Conservation (phyloP, 2,113 vertebrate species). For the Pitta sordida region DNA sequence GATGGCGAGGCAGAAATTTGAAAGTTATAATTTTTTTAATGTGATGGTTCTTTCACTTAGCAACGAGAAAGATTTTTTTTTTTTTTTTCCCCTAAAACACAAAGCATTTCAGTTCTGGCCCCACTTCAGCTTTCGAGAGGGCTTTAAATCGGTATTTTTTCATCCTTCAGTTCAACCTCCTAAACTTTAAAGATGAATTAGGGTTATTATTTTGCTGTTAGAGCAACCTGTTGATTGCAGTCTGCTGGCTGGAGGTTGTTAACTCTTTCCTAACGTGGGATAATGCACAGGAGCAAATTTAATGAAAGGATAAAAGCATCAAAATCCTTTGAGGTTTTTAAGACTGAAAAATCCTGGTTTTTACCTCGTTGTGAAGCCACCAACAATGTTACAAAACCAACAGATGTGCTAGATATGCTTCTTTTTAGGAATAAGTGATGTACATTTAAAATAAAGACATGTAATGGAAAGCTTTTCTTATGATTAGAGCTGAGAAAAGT, state of each 20-base stretch:
- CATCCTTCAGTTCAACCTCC: constrained; percentile 26
- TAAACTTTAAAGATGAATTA: constrained; percentile 36
- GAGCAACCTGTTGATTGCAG: constrained; percentile 67
- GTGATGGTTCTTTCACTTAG: constrained; percentile 41
- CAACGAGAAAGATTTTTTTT: constrained; percentile 36
- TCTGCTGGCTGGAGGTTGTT: constrained; percentile 39
- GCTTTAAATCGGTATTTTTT: neutral
- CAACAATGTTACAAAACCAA: constrained; percentile 28
- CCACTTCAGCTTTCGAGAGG: constrained; percentile 17
- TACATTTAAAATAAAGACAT: constrained; percentile 48
- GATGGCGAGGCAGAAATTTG: neutral
- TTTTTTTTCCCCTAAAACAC: constrained; percentile 51
- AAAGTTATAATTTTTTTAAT: neutral
- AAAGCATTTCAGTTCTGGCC: constrained; percentile 48
- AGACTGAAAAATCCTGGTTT: constrained; percentile 4
- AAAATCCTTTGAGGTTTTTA: neutral
- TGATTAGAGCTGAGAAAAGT: constrained; percentile 20
- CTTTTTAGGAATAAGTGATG: constrained; percentile 35
- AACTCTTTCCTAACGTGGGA: constrained; percentile 44
- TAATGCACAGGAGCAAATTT: constrained; percentile 1
- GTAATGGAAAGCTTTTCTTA: constrained; percentile 1
- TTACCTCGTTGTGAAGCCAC: constrained; percentile 1
- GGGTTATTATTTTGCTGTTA: constrained; percentile 48
- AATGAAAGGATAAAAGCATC: neutral
- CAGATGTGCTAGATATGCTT: constrained; percentile 27